Base-by-base conservation (phyloP, 2,888 invertebrate species). In the Argyresthia albistria region DNA sequence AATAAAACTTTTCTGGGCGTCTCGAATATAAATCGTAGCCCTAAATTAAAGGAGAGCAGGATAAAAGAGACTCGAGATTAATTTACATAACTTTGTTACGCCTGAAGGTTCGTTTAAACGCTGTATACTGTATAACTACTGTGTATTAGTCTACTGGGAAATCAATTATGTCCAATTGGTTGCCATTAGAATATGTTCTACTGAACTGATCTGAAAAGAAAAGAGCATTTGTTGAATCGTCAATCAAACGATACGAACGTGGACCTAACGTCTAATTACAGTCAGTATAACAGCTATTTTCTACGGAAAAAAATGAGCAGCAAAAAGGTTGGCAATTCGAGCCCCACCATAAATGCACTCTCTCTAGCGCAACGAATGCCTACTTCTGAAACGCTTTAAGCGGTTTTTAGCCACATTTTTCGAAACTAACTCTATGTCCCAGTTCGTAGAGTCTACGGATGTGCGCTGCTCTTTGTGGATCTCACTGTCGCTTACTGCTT, bases 261-360 rank as follows among this genome's bases (percentile, higher is more conserved):
- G 46, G 56, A 49, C 53, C 54, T 57, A 57, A 57, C 53, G 52
- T 65, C 62, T 63, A 59, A 60, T 60, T 66, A 67, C 63, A 68
- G 64, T 61, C 36, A 16, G n/a, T 35, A 64, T 63, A 68, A 70
- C 69, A 65, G 72, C 73, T 73, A 70, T 66, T 70, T 51, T 62
- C 62, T 61, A 62, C 64, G 69, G 69, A 76, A 76, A 76, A 79
- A 76, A 68, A 69, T 67, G 59, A 61, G 62, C 66, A 62, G 62
- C 68, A 76, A 80, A 82, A 84, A 82, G 76, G 83, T 86, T 84
- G 77, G 66, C 76, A 74, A 77, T 71, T 66, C 63, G 64, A 67
- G 77, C 66, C 64, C 73, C 75, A 72, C 83, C 83, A 80, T 84
- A 86, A 84, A 84, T 84, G 86, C 86, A 86, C 82, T 80, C 78